Evolutionary conservation across 30 jellyfish, hydroid and myxozoan genomes (phyloP).

Genomic region (Sanderia malayensis): DNA sequence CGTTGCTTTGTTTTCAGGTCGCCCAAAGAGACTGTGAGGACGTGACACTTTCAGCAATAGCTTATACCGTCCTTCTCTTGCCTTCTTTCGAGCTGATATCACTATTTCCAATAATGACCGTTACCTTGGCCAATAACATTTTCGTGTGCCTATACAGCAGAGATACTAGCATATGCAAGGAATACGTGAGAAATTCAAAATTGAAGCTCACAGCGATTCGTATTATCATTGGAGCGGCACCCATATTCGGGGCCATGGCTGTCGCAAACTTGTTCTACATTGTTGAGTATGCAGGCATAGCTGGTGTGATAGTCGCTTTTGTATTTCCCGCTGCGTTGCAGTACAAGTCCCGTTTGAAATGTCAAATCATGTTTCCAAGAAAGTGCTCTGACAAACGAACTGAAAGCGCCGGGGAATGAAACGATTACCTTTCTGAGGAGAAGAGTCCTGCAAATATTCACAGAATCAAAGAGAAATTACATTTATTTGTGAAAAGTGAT

Average conservation of each 20-base stretch:
- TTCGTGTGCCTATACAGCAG: conserved; percentile 4
- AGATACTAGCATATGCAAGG: conserved; percentile 13
- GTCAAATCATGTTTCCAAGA: conserved; percentile 14
- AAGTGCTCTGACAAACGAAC: neutral
- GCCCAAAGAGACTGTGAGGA: conserved; percentile 9
- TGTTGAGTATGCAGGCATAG: conserved; percentile 25
- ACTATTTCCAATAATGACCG: conserved; percentile 15
- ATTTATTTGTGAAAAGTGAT: neutral
- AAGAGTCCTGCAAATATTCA: neutral
- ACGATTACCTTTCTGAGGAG: neutral
- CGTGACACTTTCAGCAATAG: neutral
- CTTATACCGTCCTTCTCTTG: conserved; percentile 9
- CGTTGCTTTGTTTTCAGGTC: too few species aligned
- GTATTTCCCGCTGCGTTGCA: conserved; percentile 30
- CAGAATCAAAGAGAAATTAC: neutral
- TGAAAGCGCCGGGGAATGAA: conserved; percentile 8
- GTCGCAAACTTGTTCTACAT: conserved; percentile 23
- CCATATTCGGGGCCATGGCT: conserved; percentile 9
- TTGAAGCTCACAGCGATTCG: conserved; percentile 1
- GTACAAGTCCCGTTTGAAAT: conserved; percentile 15
- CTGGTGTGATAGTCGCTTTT: conserved; percentile 9
- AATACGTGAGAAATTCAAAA: neutral
- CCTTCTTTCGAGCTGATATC: conserved; percentile 28
- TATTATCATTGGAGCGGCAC: conserved; percentile 1
- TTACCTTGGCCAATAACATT: conserved; percentile 19